phyloP scores from a whole-genome alignment of 1,140 invertebrate genomes.

The Proctacanthus coquilletti region DNA sequence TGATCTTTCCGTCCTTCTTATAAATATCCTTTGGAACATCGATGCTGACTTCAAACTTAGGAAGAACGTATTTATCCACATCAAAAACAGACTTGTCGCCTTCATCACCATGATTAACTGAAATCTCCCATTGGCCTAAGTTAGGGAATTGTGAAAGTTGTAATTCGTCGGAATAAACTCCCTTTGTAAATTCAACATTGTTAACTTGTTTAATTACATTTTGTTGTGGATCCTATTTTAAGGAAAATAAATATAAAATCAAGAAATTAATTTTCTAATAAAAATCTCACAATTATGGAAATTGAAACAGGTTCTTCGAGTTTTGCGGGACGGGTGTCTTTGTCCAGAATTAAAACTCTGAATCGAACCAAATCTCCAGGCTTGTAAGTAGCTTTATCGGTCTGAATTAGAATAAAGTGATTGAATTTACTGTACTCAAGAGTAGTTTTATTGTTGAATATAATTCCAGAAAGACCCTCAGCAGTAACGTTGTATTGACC shows the following conservation, averaged over 20 bases:
- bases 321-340: conserved; percentile 48
- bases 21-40: conserved; percentile 65
- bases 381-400: conserved; percentile 88
- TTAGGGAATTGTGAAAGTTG: conserved; percentile 69
- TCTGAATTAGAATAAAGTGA: conserved; percentile 83
- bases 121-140: conserved; percentile 84
- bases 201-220: conserved; percentile 58
- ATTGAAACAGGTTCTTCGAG: conserved; percentile 13
- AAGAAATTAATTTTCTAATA: background rate
- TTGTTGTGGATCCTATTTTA: conserved; percentile 13
- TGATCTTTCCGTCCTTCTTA: conserved; percentile 60
- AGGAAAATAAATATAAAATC: background rate
- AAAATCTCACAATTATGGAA: conserved; percentile 9
- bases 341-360: conserved; percentile 65
- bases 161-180: conserved; percentile 64
- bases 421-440: conserved; percentile 69
- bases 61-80: conserved; percentile 75
- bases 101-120: conserved; percentile 34
- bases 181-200: conserved; percentile 47
- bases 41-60: conserved; percentile 79
- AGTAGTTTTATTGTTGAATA: conserved; percentile 54
- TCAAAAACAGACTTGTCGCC: conserved; percentile 20
- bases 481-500: conserved; percentile 64
- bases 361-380: conserved; percentile 73
- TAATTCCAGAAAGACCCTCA: conserved; percentile 50